Conservation (phyloP, 2,888 invertebrate species). For the Nephrocerus scutellatus region DNA sequence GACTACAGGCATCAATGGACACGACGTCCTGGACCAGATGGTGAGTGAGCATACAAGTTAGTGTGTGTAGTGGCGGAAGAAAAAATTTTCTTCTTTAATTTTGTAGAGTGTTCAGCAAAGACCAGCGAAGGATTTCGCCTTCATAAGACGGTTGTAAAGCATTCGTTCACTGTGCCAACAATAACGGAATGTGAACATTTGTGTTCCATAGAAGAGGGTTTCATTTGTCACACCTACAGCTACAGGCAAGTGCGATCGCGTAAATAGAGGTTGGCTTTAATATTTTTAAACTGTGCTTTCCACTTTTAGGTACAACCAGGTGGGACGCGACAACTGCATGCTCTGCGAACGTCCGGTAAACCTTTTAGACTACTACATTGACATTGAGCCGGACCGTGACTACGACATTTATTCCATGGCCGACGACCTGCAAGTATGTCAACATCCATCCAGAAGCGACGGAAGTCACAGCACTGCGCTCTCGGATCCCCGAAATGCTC, state of each 20-base stretch:
- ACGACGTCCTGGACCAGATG: constrained; percentile 46
- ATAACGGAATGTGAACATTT: constrained; percentile 71
- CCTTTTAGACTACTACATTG: constrained; percentile 64
- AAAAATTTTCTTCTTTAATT: too few relatives aligned
- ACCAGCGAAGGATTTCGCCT: constrained; percentile 69
- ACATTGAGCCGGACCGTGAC: constrained; percentile 64
- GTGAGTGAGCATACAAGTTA: constrained; percentile 26
- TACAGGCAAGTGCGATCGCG: constrained; percentile 53
- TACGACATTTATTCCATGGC: constrained; percentile 75
- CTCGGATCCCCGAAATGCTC: constrained; percentile 47
- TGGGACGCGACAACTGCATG: constrained; percentile 63
- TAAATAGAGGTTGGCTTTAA: too few relatives aligned
- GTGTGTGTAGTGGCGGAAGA: background rate
- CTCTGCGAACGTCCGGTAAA: constrained; percentile 65
- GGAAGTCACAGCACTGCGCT: constrained; percentile 38
- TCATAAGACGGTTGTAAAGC: constrained; percentile 59
- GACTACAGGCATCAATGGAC: constrained; percentile 46
- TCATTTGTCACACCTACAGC: constrained; percentile 69
- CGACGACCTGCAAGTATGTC: constrained; percentile 52
- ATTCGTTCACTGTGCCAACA: constrained; percentile 58
- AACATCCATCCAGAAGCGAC: constrained; percentile 34
- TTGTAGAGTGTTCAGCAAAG: constrained; percentile 67
- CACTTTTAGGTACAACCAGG: constrained; percentile 41
- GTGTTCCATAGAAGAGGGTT: constrained; percentile 64
- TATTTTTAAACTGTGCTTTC: background rate